Percentiles rank a stretch among this genome's conserved stretches.
phyloP scores from a whole-genome alignment of 1,140 invertebrate species.

The Brachionus sp. region DNA sequence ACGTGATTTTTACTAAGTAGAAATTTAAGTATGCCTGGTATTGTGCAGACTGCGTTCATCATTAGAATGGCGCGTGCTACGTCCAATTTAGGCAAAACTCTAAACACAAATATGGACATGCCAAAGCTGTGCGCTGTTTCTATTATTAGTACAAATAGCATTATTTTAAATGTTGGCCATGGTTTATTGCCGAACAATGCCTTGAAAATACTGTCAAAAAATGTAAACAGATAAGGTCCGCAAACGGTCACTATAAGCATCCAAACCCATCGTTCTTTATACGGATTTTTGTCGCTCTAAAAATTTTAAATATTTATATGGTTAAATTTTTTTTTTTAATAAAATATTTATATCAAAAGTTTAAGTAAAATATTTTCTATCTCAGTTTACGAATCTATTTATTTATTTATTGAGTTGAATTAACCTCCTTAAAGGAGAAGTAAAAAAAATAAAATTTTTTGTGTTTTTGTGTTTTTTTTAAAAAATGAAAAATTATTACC shows the following conservation, averaged over 20 bases:
- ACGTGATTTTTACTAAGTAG: conserved; percentile 46
- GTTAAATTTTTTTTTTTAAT: too few species aligned
- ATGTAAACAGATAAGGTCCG: conserved; percentile 46
- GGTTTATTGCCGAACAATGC: conserved; percentile 53
- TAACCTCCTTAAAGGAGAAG: too few species aligned
- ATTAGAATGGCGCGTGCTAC: conserved; percentile 86
- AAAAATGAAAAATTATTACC: too few species aligned
- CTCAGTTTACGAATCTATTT: too few species aligned
- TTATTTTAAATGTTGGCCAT: conserved; percentile 52
- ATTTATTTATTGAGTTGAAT: too few species aligned
- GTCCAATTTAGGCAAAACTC: conserved; percentile 81
- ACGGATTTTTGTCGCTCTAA: conserved; percentile 30
- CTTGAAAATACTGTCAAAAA: conserved; percentile 52
- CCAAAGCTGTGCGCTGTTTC: conserved; percentile 83
- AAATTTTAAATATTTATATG: too few species aligned
- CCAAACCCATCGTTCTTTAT: conserved; percentile 46
- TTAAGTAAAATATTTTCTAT: too few species aligned
- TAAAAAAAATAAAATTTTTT: too few species aligned
- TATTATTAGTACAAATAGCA: conserved; percentile 63
- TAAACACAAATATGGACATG: conserved; percentile 75
- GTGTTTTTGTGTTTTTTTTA: too few species aligned
- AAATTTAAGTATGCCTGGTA: conserved; percentile 68
- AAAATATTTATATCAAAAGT: not conserved
- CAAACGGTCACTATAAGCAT: conserved; percentile 26
- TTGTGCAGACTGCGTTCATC: conserved; percentile 83